Conservation (phyloP, 2,113 vertebrate genomes). For the Rhizomys pruinosus region DNA sequence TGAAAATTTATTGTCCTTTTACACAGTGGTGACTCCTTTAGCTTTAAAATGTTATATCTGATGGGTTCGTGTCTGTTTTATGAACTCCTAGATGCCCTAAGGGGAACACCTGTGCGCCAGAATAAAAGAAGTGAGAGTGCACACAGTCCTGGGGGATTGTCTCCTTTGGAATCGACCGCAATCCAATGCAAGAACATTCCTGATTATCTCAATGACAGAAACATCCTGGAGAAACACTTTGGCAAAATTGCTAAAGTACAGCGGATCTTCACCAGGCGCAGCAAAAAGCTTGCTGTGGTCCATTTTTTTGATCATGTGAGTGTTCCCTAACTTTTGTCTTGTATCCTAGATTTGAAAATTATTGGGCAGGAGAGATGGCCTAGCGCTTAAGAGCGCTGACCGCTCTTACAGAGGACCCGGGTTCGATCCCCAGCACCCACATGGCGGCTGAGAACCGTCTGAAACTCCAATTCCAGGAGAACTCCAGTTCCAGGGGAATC, state of each 20-base stretch:
- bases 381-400: too few relatives aligned
- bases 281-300: conserved; percentile 89
- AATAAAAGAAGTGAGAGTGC: conserved; percentile 84
- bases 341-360: not conserved
- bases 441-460: too few relatives aligned
- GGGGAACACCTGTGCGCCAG: conserved; percentile 70
- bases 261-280: conserved; percentile 87
- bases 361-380: too few relatives aligned
- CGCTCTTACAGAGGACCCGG: too few relatives aligned
- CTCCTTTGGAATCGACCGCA: conserved; percentile 84
- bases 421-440: too few relatives aligned
- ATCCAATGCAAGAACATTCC: conserved; percentile 93
- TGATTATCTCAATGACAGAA: conserved; percentile 87
- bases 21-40: not conserved
- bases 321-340: conserved; percentile 13
- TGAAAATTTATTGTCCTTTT: not conserved
- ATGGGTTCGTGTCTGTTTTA: not conserved
- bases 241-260: conserved; percentile 89
- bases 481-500: too few relatives aligned
- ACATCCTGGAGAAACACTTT: conserved; percentile 90
- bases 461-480: too few relatives aligned
- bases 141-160: conserved; percentile 84
- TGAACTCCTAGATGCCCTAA: conserved; percentile 62
- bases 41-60: not conserved
- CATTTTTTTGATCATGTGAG: conserved; percentile 95